Evolutionary conservation across 1,140 invertebrate genomes (phyloP).

Genomic region (Pseudomyrmex cubaensis): DNA sequence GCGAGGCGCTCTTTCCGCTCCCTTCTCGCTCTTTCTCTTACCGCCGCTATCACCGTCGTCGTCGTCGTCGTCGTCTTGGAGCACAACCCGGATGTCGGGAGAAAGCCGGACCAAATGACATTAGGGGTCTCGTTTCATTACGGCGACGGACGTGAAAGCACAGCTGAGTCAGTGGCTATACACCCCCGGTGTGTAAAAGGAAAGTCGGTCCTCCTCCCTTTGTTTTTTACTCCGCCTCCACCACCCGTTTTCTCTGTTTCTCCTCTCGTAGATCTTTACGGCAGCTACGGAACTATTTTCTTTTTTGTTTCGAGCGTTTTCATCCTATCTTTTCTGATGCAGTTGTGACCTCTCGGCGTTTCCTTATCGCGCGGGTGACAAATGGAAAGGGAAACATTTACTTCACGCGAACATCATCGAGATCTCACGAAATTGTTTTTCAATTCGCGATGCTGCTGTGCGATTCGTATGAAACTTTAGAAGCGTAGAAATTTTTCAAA

Average conservation of each 20-base stretch:
- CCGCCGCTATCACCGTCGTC: constrained; percentile 26
- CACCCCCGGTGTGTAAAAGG: constrained; percentile 62
- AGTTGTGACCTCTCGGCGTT: constrained; percentile 7
- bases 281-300: constrained; percentile 39
- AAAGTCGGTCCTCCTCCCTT: constrained; percentile 59
- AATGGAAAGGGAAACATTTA: too few relatives aligned
- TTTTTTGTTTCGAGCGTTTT: constrained; percentile 50
- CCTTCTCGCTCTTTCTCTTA: background rate
- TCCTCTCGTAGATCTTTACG: constrained; percentile 49
- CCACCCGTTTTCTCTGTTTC: background rate
- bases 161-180: constrained; percentile 74
- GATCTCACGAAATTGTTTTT: constrained; percentile 7
- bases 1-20: constrained; percentile 18
- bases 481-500: too few relatives aligned
- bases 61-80: constrained; percentile 56
- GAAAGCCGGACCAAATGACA: constrained; percentile 71
- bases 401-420: background rate
- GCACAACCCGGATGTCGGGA: constrained; percentile 55
- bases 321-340: constrained; percentile 24
- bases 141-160: constrained; percentile 70
- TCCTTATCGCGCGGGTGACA: background rate
- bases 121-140: constrained; percentile 73
- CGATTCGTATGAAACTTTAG: too few relatives aligned
- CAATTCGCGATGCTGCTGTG: background rate
- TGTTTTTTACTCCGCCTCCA: background rate